Percentiles rank a stretch among this genome's conserved stretches.
phyloP scores from a whole-genome alignment of 2,797 vertebrate genomes.

The Pseudocheirus occidentalis region DNA sequence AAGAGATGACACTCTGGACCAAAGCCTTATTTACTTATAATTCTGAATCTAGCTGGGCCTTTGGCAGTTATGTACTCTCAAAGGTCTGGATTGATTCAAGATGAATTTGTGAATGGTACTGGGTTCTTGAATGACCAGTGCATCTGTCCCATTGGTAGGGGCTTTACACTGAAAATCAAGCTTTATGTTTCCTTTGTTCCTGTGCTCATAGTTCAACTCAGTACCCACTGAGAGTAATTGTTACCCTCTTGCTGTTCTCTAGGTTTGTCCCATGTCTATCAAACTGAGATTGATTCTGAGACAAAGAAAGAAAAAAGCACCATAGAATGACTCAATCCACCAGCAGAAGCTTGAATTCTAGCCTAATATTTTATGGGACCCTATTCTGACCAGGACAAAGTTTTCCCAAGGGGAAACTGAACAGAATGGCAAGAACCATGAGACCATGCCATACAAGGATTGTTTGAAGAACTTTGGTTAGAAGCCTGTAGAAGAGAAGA shows the following conservation, averaged over 20 bases:
- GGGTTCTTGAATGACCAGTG: background rate
- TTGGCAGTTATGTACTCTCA: background rate
- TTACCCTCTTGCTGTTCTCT: background rate
- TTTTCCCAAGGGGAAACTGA: background rate
- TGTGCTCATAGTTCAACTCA: background rate
- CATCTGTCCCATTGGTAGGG: background rate
- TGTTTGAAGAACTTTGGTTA: background rate
- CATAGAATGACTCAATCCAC: background rate
- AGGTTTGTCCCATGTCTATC: background rate
- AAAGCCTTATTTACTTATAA: too few species aligned
- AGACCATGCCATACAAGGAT: background rate
- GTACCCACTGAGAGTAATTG: too few species aligned
- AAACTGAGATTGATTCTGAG: background rate
- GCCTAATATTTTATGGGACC: background rate
- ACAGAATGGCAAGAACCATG: background rate
- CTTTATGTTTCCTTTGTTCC: background rate
- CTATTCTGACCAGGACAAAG: background rate
- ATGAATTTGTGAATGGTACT: background rate
- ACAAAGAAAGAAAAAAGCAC: background rate
- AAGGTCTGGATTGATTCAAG: too few species aligned
- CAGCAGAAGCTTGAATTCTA: background rate
- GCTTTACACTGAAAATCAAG: background rate
- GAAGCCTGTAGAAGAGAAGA: background rate
- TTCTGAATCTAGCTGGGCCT: background rate
- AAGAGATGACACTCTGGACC: too few species aligned